Base-by-base conservation (phyloP, 2,113 vertebrate species). In the mouse (Mus musculus) region DNA sequence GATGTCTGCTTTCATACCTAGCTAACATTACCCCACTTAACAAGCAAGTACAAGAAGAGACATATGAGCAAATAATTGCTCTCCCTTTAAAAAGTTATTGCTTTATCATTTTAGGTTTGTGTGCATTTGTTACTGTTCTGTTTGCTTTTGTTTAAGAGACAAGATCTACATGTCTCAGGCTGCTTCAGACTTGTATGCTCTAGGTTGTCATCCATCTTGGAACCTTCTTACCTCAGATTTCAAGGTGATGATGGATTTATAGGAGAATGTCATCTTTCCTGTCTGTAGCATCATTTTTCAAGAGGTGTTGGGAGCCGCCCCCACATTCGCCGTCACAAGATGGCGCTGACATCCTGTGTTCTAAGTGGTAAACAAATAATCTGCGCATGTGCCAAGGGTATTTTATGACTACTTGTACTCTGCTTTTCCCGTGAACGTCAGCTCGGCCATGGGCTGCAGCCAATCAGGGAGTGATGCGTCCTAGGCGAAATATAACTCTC, bases 231-330 rank as follows among this genome's bases (percentile, higher is more conserved):
- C 22, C 49, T 88, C 7, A 17, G 67, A 52, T 46, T 71, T 30
- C 86, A 63, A 28, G n/a, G 59, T 54, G 49, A n/a, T 42, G 67
- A n/a, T 72, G 86, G 19, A 26, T 28, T 26, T 72, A 24, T 8
- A 39, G 33, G 22, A 26, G 0, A 26, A 3, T 46, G 11, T 5
- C 30, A 24, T 33, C 85, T 13, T 22, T 69, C 46, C 46, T 22
- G 24, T 7, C 24, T 33, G 96, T 42, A n/a, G 11, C 42, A 87
- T 93, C 75, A 10, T 93, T 95, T 85, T 97, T 84, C 67, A 94
- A 71, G 42, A 88, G 69, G 89, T 93, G 90, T n/a, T n/a, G n/a
- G n/a, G n/a, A n/a, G n/a, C n/a, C n/a, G n/a, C n/a, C n/a, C n/a
- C n/a, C n/a, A n/a, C n/a, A n/a, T n/a, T n/a, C n/a, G n/a, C n/a